These are phyloP conservation scores for Argyra leucocephala DNA, from an alignment of 2,888 invertebrate species.

Conservation along the genomic window DNA sequence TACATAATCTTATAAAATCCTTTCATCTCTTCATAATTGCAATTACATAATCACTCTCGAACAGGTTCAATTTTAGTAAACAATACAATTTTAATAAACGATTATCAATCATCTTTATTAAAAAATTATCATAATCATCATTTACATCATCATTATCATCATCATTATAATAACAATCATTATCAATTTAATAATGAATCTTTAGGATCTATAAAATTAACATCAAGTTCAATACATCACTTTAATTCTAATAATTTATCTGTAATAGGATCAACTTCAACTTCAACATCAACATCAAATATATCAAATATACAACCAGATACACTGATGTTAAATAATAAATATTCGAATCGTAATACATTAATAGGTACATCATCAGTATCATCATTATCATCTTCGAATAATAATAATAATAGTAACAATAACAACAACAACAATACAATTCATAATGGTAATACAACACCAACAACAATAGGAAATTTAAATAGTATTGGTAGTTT, in stretches of 20 bases:
- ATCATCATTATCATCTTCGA: neutral
- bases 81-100: neutral
- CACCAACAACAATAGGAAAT: neutral
- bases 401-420: neutral
- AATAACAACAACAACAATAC: neutral
- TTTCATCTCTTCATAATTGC: too few species aligned
- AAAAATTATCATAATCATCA: neutral
- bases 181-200: neutral
- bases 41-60: too few species aligned
- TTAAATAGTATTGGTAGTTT: neutral
- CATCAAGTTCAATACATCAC: conserved; percentile 1
- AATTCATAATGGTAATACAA: neutral
- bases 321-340: conserved; percentile 16
- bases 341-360: neutral
- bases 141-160: neutral
- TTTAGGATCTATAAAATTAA: neutral
- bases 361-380: neutral
- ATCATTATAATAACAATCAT: neutral
- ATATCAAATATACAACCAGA: conserved; percentile 8
- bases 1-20: too few species aligned
- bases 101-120: neutral
- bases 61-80: neutral
- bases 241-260: conserved; percentile 1
- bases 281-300: conserved; percentile 18
- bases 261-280: conserved; percentile 26